These are phyloP conservation scores for Pterophyllum scalare DNA, from an alignment of 2,113 vertebrate genomes.

Conservation along the genomic window DNA sequence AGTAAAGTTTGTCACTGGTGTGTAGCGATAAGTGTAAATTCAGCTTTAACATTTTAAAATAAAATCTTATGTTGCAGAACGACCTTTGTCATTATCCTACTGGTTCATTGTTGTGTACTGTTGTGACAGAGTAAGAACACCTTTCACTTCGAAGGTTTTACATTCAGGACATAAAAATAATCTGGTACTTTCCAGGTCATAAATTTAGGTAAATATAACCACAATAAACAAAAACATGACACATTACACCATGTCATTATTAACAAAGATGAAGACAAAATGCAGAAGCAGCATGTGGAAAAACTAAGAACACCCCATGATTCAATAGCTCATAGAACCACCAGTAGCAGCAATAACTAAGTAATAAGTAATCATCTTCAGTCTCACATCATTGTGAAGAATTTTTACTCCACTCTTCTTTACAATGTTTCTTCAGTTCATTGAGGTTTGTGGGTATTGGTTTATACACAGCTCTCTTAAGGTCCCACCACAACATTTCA, in stretches of 20 bases:
- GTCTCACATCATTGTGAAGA: background rate
- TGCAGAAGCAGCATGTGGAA: background rate
- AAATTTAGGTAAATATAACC: background rate
- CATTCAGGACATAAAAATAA: too few species aligned
- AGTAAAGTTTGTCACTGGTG: too few species aligned
- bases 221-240: too few species aligned
- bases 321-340: background rate
- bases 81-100: background rate
- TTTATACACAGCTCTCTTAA: too few species aligned
- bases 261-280: background rate
- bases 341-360: background rate
- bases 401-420: fast-evolving
- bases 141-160: background rate
- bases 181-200: background rate
- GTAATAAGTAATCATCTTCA: too few species aligned
- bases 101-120: too few species aligned
- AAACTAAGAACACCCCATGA: background rate
- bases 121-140: fast-evolving
- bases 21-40: background rate
- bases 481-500: too few species aligned
- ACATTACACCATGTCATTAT: background rate
- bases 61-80: background rate
- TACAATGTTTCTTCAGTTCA: background rate
- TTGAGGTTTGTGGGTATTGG: background rate
- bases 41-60: background rate